Evolutionary conservation across 2,797 vertebrate species (phyloP), one percentile per base, ranked within the genome.

Genomic region (Myioborus miniatus): DNA sequence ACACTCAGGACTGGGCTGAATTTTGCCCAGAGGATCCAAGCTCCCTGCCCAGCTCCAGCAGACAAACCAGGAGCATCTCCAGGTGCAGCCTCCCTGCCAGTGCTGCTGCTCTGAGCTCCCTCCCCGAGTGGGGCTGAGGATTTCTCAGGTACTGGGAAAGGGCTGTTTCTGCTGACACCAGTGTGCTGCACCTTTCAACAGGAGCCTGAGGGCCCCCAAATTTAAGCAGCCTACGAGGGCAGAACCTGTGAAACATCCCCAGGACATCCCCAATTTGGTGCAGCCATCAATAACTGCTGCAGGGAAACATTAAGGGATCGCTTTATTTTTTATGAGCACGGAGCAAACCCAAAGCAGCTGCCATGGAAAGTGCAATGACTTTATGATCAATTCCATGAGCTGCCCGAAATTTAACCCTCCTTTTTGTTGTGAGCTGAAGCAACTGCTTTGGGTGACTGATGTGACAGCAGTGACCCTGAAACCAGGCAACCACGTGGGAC

Each of bases 271-370:
- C 21, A 60, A 21, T 71, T 68, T 2, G 4, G 46, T 71, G 68
- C 71, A 87, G 67, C 21, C 82, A 27, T 75, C 23, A 86, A 90
- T 78, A 88, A 90, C 49, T 8, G 6, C 67, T 62, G 49, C 20
- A 71, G 34, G 58, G 56, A 65, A 89, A 71, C 65, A 72, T 37
- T 62, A 85, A 81, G 83, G 89, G 52, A 83, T 52, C 3, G 2
- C 84, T 95, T 90, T 29, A 5, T 50, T 79, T 88, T 95, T 81
- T 67, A 94, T 0, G 23, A 94, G 74, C 16, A 19, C 29, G 9
- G 82, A 75, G 83, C 53, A 96, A 94, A 95, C 89, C 86, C 77
- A 58, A 95, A 94, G 86, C 94, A 95, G 64, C 89, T 96, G 96
- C 63, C 72, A 71, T 69, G 89, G 92, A 95, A 95, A 96, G 94